Evolutionary conservation across 2,888 invertebrate species (phyloP).

Genomic region (Limulus polyphemus): DNA sequence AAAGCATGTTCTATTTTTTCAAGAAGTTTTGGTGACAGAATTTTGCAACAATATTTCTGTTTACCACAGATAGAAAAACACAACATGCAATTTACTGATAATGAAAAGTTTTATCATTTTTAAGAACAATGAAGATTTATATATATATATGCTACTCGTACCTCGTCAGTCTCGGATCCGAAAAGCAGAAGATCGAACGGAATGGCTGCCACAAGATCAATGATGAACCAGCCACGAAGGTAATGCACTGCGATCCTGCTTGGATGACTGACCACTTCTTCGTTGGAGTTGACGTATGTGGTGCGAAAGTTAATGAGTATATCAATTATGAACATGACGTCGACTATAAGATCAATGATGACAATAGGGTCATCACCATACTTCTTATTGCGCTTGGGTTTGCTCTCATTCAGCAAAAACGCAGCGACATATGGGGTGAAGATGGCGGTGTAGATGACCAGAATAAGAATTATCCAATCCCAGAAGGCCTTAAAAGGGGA

Average conservation of each 20-base stretch:
- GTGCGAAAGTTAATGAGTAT: slow-evolving; percentile 99
- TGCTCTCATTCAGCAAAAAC: slow-evolving; percentile 81
- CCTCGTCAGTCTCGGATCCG: slow-evolving; percentile 89
- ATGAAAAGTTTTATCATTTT: too few species aligned
- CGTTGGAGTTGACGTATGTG: slow-evolving; percentile 92
- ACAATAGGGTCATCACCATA: slow-evolving; percentile 85
- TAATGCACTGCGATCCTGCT: slow-evolving; percentile 96
- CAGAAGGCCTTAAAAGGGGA: slow-evolving; percentile 97
- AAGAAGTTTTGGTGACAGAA: too few species aligned
- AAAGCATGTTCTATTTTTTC: too few species aligned
- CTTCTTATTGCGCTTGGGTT: slow-evolving; percentile 49
- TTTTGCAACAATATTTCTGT: too few species aligned
- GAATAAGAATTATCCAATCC: slow-evolving; percentile 92
- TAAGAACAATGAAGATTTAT: neutral
- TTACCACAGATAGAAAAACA: too few species aligned
- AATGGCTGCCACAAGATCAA: slow-evolving; percentile 96
- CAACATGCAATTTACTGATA: too few species aligned
- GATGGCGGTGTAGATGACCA: slow-evolving; percentile 98
- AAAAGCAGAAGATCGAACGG: slow-evolving; percentile 95
- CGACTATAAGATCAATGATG: slow-evolving; percentile 91
- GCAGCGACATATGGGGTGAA: slow-evolving; percentile 98
- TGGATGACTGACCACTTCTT: slow-evolving; percentile 86
- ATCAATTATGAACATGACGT: slow-evolving; percentile 96
- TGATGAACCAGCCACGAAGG: slow-evolving; percentile 92
- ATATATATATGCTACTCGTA: slow-evolving; percentile 42